phyloP scores from a whole-genome alignment of 1,140 invertebrate genomes.

The Drosophila lowei region DNA sequence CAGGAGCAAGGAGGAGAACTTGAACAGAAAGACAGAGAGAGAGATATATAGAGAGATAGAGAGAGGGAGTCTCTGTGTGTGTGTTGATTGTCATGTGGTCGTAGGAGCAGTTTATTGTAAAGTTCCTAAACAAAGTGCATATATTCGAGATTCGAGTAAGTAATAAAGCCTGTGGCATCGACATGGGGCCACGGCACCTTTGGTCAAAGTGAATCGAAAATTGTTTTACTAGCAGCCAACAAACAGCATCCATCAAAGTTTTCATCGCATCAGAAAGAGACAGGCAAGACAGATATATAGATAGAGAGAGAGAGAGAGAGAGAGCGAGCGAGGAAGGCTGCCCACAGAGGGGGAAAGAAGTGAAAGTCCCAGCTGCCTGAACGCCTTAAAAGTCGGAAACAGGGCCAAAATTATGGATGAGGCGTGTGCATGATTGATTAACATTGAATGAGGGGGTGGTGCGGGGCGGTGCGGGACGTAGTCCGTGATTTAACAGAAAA shows the following conservation, averaged over 20 bases:
- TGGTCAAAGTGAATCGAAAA: slow-evolving; percentile 52
- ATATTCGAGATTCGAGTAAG: no score
- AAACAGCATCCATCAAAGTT: slow-evolving; percentile 65
- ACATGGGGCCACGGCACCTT: background rate
- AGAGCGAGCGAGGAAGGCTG: no score
- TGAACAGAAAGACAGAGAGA: slow-evolving; percentile 25
- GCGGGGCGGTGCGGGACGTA: slow-evolving; percentile 34
- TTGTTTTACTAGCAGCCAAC: slow-evolving; percentile 54
- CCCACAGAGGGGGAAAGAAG: no score
- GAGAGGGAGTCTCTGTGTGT: no score
- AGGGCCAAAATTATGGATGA: slow-evolving; percentile 44
- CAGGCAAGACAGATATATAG: slow-evolving; percentile 10
- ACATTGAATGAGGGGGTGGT: slow-evolving; percentile 39
- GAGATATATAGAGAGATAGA: background rate
- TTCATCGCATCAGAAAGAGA: slow-evolving; percentile 13
- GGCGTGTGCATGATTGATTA: slow-evolving; percentile 74
- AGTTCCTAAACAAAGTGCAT: no score
- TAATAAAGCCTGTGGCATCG: no score
- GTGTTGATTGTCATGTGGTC: slow-evolving; percentile 39
- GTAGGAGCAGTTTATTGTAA: no score
- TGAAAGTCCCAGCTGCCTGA: slow-evolving; percentile 43
- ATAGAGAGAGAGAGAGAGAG: background rate
- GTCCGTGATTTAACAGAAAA: slow-evolving; percentile 62
- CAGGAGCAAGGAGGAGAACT: slow-evolving; percentile 8
- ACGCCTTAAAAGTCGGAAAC: slow-evolving; percentile 49